A percentile compares a stretch with the other conserved stretches of the same genome.
Evolutionary conservation across 2,888 invertebrate genomes (phyloP).

Genomic region (Rhamnusium bicolor): DNA sequence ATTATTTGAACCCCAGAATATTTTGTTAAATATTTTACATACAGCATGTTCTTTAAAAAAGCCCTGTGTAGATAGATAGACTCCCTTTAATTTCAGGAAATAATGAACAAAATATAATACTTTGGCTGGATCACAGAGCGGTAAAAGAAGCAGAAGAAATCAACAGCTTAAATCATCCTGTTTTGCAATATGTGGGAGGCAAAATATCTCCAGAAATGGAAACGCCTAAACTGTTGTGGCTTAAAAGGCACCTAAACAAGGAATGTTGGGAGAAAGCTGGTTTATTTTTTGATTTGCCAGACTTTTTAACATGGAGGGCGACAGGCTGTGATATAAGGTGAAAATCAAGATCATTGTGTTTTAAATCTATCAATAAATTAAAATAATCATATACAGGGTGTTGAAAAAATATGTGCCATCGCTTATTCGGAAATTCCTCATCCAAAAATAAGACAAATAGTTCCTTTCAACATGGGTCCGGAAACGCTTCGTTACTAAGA

Average conservation of each 20-base stretch:
- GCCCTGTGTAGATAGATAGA: background rate
- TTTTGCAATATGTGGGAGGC: slow-evolving; percentile 91
- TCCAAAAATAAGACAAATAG: too few species aligned
- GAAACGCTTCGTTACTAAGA: too few species aligned
- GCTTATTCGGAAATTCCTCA: too few species aligned
- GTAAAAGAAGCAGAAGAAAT: slow-evolving; percentile 85
- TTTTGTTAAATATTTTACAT: too few species aligned
- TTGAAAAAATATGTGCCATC: too few species aligned
- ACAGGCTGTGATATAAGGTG: slow-evolving; percentile 82
- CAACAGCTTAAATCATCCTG: slow-evolving; percentile 82
- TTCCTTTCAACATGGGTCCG: too few species aligned
- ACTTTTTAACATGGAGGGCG: slow-evolving; percentile 94
- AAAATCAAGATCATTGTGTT: slow-evolving; percentile 85
- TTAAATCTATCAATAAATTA: too few species aligned
- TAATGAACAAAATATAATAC: slow-evolving; percentile 85
- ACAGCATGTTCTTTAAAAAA: background rate
- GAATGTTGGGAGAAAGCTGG: slow-evolving; percentile 81
- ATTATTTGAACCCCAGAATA: too few species aligned
- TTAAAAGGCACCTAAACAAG: slow-evolving; percentile 81
- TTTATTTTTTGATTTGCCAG: slow-evolving; percentile 92
- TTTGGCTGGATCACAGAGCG: slow-evolving; percentile 96
- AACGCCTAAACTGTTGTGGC: slow-evolving; percentile 94
- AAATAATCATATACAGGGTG: too few species aligned
- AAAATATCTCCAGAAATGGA: slow-evolving; percentile 97
- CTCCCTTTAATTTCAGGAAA: slow-evolving; percentile 70